phyloP scores from a whole-genome alignment of 35 echinoderm and acorn worm genomes.

The Hemicentrotus pulcherrimus region DNA sequence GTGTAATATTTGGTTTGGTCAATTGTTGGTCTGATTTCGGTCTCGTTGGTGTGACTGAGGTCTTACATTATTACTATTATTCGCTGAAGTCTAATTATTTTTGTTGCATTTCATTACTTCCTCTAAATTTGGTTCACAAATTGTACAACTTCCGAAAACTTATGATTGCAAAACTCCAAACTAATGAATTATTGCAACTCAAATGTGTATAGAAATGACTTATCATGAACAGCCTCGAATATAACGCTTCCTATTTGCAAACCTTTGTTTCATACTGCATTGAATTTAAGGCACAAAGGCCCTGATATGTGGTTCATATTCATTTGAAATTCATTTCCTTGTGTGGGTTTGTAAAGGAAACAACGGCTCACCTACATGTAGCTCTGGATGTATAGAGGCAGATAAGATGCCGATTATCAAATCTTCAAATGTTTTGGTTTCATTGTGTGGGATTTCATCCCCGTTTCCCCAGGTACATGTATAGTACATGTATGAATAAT shows the following conservation, averaged over 20 bases:
- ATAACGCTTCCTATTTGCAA: too few species aligned
- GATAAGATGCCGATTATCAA: background rate
- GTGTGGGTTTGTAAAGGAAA: background rate
- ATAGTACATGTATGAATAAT: background rate
- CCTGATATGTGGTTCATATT: background rate
- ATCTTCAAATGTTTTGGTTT: background rate
- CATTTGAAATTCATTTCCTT: conserved; percentile 3
- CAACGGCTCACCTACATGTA: background rate
- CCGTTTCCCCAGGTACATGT: background rate
- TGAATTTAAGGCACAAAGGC: background rate
- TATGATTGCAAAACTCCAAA: too few species aligned
- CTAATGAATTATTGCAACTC: too few species aligned
- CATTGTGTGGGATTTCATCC: background rate
- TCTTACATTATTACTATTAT: too few species aligned
- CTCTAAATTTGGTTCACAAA: too few species aligned
- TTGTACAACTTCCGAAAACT: background rate
- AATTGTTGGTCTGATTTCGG: too few species aligned
- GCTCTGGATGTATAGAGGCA: background rate
- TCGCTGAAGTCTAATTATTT: too few species aligned
- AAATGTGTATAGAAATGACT: too few species aligned
- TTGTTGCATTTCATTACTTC: too few species aligned
- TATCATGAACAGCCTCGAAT: background rate
- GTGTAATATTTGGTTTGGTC: too few species aligned
- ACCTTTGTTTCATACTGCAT: too few species aligned
- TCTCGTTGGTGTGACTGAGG: too few species aligned